phyloP scores from a whole-genome alignment of 2,888 invertebrate species.

The Cantharis rustica region DNA sequence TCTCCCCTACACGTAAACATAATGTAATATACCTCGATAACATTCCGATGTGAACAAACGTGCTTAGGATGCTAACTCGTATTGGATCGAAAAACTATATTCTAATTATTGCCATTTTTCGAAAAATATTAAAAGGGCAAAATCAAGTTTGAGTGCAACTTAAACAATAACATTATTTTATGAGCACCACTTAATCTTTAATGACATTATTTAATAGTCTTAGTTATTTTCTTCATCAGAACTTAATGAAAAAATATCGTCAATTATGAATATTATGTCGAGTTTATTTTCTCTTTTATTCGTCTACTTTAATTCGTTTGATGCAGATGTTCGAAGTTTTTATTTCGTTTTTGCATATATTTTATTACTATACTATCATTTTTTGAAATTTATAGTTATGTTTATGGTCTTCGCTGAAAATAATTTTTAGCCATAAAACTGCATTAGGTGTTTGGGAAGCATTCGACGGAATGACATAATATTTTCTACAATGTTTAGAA shows the following conservation, averaged over 20 bases:
- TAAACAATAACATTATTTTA: neutral
- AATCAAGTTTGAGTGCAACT: neutral
- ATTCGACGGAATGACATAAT: neutral
- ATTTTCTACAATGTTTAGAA: neutral
- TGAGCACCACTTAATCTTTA: neutral
- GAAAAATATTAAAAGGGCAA: neutral
- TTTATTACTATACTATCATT: slow-evolving; percentile 17
- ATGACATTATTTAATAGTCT: neutral
- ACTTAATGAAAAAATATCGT: neutral
- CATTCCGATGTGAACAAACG: neutral
- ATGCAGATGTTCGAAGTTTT: slow-evolving; percentile 26
- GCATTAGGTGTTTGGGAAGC: neutral
- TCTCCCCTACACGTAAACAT: no score
- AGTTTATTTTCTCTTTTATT: slow-evolving; percentile 19
- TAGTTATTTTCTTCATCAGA: neutral
- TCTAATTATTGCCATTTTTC: neutral
- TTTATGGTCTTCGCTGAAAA: slow-evolving; percentile 11
- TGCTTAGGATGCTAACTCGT: no score
- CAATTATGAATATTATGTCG: slow-evolving; percentile 8
- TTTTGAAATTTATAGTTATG: slow-evolving; percentile 14
- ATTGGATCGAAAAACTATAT: neutral
- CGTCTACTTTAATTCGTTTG: slow-evolving; percentile 20
- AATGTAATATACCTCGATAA: neutral
- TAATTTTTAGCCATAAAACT: neutral
- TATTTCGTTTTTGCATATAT: slow-evolving; percentile 22